These are phyloP conservation scores for Dinothrombium tinctorium DNA, from an alignment of 1,140 invertebrate species.

Conservation along the genomic window DNA sequence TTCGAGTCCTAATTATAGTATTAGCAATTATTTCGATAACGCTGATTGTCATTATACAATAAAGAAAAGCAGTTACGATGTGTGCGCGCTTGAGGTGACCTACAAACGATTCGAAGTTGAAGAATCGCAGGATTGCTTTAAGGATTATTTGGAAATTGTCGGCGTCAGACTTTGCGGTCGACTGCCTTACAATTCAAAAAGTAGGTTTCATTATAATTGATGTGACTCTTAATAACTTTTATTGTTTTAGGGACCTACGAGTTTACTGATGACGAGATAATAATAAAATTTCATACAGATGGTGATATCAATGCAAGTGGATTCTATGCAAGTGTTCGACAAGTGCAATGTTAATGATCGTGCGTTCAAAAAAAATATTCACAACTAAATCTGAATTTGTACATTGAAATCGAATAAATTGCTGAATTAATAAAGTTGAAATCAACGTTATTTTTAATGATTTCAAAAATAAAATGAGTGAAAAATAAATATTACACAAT, in stretches of 20 bases:
- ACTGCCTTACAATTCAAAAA: constrained; percentile 14
- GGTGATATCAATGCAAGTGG: constrained; percentile 11
- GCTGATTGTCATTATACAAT: constrained; percentile 14
- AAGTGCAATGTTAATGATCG: constrained; percentile 14
- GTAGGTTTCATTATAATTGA: constrained; percentile 11
- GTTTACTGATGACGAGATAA: constrained; percentile 12
- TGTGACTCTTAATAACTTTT: not conserved
- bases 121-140: constrained; percentile 14
- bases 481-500: too few relatives aligned
- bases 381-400: too few relatives aligned
- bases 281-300: constrained; percentile 14
- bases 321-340: constrained; percentile 13
- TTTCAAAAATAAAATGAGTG: too few relatives aligned
- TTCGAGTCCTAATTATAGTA: constrained; percentile 13
- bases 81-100: constrained; percentile 16
- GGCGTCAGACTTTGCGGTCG: constrained; percentile 14
- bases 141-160: constrained; percentile 15
- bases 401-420: too few relatives aligned
- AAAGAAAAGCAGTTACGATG: constrained; percentile 11
- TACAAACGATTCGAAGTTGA: constrained; percentile 16
- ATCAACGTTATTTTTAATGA: too few relatives aligned
- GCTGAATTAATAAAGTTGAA: too few relatives aligned
- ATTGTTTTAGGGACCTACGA: constrained; percentile 13
- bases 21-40: constrained; percentile 12
- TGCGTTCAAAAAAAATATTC: too few relatives aligned